phyloP scores from a whole-genome alignment of 2,797 vertebrate genomes.

The Anguilla anguilla region DNA sequence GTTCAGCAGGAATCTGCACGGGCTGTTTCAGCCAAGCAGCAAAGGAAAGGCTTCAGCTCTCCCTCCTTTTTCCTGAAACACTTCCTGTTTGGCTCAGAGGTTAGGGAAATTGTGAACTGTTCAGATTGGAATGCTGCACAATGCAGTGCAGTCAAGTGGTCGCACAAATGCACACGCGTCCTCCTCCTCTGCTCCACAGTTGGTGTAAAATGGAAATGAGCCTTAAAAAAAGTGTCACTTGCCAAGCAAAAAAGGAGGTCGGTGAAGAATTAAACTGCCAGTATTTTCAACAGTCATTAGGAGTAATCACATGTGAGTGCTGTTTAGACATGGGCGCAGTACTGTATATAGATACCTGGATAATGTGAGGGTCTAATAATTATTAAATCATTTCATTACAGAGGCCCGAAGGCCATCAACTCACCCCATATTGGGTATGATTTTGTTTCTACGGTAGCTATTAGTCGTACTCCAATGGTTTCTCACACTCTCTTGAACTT shows the following conservation, averaged over 20 bases:
- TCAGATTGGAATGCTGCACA: not conserved
- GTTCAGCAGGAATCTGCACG: not conserved
- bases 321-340: not conserved
- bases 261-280: not conserved
- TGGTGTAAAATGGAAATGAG: not conserved
- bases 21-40: not conserved
- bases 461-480: not conserved
- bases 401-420: constrained; percentile 36
- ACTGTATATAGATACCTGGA: not conserved
- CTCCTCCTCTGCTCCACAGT: not conserved
- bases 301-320: not conserved
- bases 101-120: not conserved
- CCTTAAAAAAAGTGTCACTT: not conserved
- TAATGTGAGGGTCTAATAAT: not conserved
- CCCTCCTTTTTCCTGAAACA: not conserved
- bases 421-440: constrained; percentile 47
- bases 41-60: not conserved
- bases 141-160: no score
- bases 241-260: not conserved
- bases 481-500: not conserved
- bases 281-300: not conserved
- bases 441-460: not conserved
- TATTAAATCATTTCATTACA: constrained; percentile 38
- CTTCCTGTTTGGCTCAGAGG: not conserved
- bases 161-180: not conserved